These are phyloP conservation scores for Sceloporus tristichus DNA, from an alignment of 2,113 vertebrate species.

Conservation along the genomic window DNA sequence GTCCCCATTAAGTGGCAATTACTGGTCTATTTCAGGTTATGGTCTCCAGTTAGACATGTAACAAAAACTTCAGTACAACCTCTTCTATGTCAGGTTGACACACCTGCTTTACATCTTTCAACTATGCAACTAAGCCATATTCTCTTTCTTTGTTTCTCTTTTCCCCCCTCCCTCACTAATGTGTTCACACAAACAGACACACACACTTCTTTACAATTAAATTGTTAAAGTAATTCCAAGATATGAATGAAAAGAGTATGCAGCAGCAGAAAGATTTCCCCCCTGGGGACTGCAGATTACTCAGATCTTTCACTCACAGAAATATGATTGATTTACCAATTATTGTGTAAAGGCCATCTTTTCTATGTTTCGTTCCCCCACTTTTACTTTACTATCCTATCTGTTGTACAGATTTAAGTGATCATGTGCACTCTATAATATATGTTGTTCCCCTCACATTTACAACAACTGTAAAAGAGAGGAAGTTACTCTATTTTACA, in stretches of 20 bases:
- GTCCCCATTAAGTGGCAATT: not conserved
- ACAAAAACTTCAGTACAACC: not conserved
- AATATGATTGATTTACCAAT: not conserved
- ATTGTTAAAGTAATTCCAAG: not conserved
- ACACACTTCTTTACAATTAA: slow-evolving; percentile 9
- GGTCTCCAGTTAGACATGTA: fast-evolving
- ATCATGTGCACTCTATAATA: not conserved
- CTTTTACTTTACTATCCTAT: not conserved
- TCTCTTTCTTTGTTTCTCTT: not conserved
- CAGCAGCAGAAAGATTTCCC: slow-evolving; percentile 6
- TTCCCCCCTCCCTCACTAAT: not conserved
- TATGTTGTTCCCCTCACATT: not conserved
- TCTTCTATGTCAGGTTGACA: not conserved
- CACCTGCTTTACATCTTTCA: not conserved
- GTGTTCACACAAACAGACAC: not conserved
- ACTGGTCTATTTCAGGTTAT: not conserved
- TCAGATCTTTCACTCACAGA: not conserved
- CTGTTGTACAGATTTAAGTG: not conserved
- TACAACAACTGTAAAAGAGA: not conserved
- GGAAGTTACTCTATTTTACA: too few relatives aligned
- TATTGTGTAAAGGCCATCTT: slow-evolving; percentile 10
- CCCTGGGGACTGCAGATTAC: not conserved
- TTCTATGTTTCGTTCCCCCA: not conserved
- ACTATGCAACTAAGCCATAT: not conserved
- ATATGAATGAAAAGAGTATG: not conserved